Conservation (phyloP, 2,888 invertebrate genomes). For the Hyposoter dolosus region DNA sequence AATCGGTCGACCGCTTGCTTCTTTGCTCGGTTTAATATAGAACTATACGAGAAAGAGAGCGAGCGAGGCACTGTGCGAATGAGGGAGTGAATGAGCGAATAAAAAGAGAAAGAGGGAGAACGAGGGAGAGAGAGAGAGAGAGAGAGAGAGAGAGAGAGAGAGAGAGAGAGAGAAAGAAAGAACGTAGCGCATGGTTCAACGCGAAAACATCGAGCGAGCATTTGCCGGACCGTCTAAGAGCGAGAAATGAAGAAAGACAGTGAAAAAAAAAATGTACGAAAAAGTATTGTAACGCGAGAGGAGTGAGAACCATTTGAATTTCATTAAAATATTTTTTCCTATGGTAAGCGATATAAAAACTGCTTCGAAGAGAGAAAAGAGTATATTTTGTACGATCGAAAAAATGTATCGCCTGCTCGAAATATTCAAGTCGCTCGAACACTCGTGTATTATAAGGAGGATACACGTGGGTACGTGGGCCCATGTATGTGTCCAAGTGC, state of each 20-base stretch:
- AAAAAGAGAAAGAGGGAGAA: background rate
- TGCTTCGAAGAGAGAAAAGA: background rate
- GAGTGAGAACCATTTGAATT: conserved; percentile 40
- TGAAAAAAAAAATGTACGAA: background rate
- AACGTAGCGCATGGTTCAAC: conserved; percentile 58
- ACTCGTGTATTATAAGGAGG: conserved; percentile 7
- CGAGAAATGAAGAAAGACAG: conserved; percentile 1
- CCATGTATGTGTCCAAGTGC: background rate
- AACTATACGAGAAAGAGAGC: conserved; percentile 68
- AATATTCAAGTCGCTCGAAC: conserved; percentile 34
- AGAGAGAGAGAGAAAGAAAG: conserved; percentile 19
- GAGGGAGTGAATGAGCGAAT: conserved; percentile 26
- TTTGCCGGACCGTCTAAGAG: conserved; percentile 40
- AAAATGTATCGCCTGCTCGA: conserved; percentile 22
- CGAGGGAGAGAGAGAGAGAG: conserved; percentile 25
- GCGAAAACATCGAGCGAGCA: conserved; percentile 68
- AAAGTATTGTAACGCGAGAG: conserved; percentile 16
- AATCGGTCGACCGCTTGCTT: conserved; percentile 80
- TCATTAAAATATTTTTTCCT: conserved; percentile 22
- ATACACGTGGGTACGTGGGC: background rate
- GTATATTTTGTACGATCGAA: background rate
- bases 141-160: conserved; percentile 18
- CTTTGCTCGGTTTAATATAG: conserved; percentile 83
- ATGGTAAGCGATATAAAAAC: conserved; percentile 4
- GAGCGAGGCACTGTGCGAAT: conserved; percentile 45